Conservation (phyloP, 2,113 vertebrate genomes). For the Sprattus sprattus region DNA sequence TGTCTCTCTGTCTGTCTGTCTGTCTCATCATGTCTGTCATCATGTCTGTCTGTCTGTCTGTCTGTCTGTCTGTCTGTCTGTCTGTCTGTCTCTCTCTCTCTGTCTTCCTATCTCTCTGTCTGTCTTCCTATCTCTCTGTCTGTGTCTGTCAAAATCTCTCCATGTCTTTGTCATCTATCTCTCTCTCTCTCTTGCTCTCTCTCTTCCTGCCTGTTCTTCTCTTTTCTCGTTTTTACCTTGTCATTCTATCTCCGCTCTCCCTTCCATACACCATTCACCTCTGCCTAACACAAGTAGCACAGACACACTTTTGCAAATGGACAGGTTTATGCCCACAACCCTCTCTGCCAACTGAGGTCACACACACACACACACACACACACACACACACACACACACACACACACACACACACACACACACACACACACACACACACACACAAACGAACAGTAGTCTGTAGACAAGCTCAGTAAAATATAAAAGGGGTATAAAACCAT, state of each 20-base stretch:
- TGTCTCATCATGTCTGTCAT: not conserved
- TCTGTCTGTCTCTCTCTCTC: no score
- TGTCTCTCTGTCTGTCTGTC: not conserved
- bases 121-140: no score
- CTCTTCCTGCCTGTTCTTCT: not conserved
- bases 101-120: no score
- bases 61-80: no score
- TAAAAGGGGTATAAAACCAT: conserved; percentile 15
- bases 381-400: conserved; percentile 8
- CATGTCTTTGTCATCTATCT: not conserved
- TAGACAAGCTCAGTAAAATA: conserved; percentile 18
- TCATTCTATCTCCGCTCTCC: not conserved
- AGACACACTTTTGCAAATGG: no score
- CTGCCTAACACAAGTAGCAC: not conserved
- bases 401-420: not conserved
- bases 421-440: not conserved
- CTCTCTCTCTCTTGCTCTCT: no score
- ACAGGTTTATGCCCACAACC: no score
- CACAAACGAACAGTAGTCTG: not conserved
- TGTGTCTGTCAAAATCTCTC: not conserved
- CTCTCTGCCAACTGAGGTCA: not conserved
- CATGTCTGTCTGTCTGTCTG: not conserved
- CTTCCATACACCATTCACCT: no score
- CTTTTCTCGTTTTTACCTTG: not conserved
- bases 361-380: conserved; percentile 9